phyloP scores from a whole-genome alignment of 2,888 invertebrate genomes.

The Diploptera punctata region DNA sequence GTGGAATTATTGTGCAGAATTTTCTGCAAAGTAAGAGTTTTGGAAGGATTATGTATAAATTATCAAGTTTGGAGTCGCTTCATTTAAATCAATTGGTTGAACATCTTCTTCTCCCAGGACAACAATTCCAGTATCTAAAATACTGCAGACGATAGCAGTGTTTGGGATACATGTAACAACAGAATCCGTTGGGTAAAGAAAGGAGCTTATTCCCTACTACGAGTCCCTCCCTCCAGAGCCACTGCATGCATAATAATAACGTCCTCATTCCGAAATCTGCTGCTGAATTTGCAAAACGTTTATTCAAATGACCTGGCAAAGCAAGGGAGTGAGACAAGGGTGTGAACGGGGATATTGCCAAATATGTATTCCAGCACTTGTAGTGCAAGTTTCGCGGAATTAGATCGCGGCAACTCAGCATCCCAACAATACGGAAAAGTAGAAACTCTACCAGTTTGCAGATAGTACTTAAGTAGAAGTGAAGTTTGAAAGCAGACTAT shows the following conservation, averaged over 20 bases:
- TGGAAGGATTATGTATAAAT: too few relatives aligned
- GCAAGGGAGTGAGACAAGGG: conserved; percentile 1
- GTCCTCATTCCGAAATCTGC: conserved; percentile 38
- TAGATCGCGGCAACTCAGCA: conserved; percentile 8
- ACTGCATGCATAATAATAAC: conserved; percentile 40
- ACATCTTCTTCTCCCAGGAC: too few relatives aligned
- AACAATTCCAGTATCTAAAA: neutral
- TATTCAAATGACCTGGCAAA: conserved; percentile 42
- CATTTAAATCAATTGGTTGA: too few relatives aligned
- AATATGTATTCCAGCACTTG: conserved; percentile 18
- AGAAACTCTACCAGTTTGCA: neutral
- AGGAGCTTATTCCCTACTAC: conserved; percentile 33
- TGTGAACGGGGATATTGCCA: conserved; percentile 33
- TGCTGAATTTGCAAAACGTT: conserved; percentile 41
- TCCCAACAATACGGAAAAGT: neutral
- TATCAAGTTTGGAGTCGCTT: too few relatives aligned
- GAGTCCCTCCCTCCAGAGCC: neutral
- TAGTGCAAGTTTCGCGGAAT: neutral
- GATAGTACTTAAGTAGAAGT: neutral
- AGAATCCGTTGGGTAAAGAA: conserved; percentile 16
- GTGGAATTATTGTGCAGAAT: too few relatives aligned
- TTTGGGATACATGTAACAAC: neutral
- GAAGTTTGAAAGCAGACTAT: neutral
- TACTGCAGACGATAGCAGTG: neutral
- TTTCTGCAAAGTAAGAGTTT: too few relatives aligned